phyloP scores from a whole-genome alignment of 2,888 invertebrate genomes.

The Cabera pusaria region DNA sequence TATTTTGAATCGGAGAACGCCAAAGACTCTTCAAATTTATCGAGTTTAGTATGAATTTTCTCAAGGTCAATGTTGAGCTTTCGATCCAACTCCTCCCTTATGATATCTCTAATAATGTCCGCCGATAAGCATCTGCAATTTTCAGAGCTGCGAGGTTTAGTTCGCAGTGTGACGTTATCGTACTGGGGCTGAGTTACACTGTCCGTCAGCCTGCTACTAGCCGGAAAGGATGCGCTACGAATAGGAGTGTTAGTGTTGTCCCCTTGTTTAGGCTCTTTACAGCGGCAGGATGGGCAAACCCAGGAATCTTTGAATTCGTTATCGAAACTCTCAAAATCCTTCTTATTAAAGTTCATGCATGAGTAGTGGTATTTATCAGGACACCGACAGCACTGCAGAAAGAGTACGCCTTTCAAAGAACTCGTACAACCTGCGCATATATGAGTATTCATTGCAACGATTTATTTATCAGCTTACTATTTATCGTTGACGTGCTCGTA shows the following conservation, averaged over 20 bases:
- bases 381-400: neutral
- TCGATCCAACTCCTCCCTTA: neutral
- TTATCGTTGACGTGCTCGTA: too few species aligned
- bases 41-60: neutral
- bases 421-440: neutral
- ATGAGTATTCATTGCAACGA: neutral
- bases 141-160: neutral
- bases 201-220: neutral
- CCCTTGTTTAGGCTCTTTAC: neutral
- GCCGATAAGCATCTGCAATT: neutral
- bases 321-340: neutral
- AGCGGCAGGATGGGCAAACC: neutral
- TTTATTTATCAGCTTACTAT: too few species aligned
- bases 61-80: neutral
- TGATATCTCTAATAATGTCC: neutral
- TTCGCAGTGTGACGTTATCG: conserved; percentile 1
- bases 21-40: neutral
- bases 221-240: neutral
- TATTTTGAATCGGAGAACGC: neutral
- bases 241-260: neutral
- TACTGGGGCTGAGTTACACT: neutral
- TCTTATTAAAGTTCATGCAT: neutral
- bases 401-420: neutral
- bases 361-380: neutral
- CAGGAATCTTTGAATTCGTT: neutral